Conservation (phyloP, 2,113 vertebrate species). For the Chloropsis cyanopogon region DNA sequence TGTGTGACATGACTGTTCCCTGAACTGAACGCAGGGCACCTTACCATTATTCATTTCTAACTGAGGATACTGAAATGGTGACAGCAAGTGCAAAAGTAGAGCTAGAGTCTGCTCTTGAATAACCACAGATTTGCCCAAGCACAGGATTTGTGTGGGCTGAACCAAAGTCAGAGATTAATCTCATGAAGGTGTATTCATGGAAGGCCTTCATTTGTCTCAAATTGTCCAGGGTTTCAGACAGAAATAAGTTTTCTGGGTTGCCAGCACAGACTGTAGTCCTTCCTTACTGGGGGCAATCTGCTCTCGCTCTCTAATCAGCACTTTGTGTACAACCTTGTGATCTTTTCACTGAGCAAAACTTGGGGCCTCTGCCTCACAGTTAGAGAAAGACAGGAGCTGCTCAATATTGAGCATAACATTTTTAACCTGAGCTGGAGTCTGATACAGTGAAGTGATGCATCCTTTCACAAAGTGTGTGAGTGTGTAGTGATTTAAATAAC, state of each 20-base stretch:
- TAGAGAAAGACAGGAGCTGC: background rate
- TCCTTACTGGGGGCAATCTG: background rate
- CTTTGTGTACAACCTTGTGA: background rate
- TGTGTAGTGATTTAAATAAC: background rate
- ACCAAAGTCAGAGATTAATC: background rate
- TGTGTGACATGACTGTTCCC: background rate
- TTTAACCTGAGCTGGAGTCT: background rate
- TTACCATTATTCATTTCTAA: background rate
- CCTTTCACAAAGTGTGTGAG: background rate
- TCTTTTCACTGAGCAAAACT: background rate
- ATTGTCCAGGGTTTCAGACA: background rate
- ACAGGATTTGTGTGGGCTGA: background rate
- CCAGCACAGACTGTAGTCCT: background rate
- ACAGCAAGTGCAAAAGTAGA: background rate
- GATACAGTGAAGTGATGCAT: background rate
- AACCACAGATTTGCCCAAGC: background rate
- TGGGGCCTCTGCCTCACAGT: background rate
- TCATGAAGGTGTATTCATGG: background rate
- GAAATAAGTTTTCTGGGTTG: background rate
- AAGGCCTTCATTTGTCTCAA: background rate
- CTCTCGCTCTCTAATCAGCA: background rate
- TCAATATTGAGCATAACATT: background rate
- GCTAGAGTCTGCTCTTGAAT: background rate
- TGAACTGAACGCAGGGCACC: background rate
- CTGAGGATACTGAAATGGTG: background rate